phyloP scores from a whole-genome alignment of 2,888 invertebrate genomes.

The Polymixis flavicincta region DNA sequence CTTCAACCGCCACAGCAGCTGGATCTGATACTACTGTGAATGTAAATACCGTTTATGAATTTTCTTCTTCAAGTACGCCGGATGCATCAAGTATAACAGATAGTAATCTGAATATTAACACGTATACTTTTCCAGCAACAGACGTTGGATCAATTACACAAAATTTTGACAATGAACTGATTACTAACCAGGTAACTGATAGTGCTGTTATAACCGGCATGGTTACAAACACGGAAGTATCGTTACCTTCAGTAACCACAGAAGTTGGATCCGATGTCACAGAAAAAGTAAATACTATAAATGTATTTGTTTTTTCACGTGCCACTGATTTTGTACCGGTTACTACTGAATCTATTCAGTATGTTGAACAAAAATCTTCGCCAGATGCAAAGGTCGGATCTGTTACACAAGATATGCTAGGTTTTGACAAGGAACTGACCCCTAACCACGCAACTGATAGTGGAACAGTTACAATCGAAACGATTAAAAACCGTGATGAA shows the following conservation, averaged over 20 bases:
- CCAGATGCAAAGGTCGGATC: too few relatives aligned
- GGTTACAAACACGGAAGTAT: not conserved
- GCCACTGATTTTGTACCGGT: not conserved
- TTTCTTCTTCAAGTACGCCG: not conserved
- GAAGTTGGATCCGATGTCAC: not conserved
- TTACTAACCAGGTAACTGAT: not conserved
- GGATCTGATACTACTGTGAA: slow-evolving; percentile 10
- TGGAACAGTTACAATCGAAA: too few relatives aligned
- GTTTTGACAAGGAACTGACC: too few relatives aligned
- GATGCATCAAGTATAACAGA: slow-evolving; percentile 8
- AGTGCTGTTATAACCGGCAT: not conserved
- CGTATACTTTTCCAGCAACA: slow-evolving; percentile 2
- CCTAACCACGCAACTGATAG: too few relatives aligned
- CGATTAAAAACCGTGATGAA: too few relatives aligned
- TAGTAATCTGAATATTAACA: slow-evolving; percentile 8
- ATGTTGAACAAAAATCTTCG: not conserved
- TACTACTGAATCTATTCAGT: not conserved
- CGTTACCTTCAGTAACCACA: slow-evolving; percentile 2
- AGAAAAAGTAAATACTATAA: not conserved
- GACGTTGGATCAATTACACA: not conserved
- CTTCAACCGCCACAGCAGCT: not conserved
- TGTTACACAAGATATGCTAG: too few relatives aligned
- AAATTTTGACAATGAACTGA: not conserved
- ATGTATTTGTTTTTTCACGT: not conserved
- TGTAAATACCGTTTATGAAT: not conserved